Evolutionary conservation across 2,888 invertebrate genomes (phyloP).

Genomic region (Xestia rhomboidea): DNA sequence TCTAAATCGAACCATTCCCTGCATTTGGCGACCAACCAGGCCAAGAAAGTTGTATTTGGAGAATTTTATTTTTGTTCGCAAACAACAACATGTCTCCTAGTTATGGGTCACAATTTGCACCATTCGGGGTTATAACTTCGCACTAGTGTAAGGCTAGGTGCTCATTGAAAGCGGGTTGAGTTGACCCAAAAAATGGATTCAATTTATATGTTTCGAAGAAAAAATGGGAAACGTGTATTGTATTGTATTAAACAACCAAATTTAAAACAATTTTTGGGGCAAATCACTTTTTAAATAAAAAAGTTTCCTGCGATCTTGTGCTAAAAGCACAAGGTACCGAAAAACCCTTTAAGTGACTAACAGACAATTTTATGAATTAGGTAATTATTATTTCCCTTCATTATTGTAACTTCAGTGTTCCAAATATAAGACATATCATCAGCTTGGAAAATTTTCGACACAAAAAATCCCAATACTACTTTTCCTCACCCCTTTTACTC

Average conservation of each 20-base stretch:
- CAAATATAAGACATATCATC: neutral
- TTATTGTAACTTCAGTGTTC: neutral
- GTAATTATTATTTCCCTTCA: neutral
- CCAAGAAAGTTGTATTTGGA: conserved; percentile 70
- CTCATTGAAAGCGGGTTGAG: conserved; percentile 45
- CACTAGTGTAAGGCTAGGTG: conserved; percentile 70
- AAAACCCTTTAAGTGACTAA: neutral
- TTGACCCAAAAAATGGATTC: conserved; percentile 20
- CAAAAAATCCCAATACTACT: neutral
- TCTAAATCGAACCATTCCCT: conserved; percentile 43
- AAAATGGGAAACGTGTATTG: neutral
- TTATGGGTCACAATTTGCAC: conserved; percentile 90
- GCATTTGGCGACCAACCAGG: conserved; percentile 56
- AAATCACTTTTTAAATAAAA: neutral
- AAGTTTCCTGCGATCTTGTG: neutral
- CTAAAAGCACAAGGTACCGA: neutral
- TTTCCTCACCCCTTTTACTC: neutral
- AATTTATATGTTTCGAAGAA: neutral
- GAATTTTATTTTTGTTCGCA: conserved; percentile 79
- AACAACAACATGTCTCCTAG: conserved; percentile 83
- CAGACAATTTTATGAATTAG: neutral
- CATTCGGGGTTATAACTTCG: conserved; percentile 86
- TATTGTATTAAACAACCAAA: neutral
- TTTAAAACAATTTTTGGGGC: neutral
- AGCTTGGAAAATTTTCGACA: neutral